Conservation (phyloP, 2,888 invertebrate genomes). For the Amblyjoppa fuscipennis region DNA sequence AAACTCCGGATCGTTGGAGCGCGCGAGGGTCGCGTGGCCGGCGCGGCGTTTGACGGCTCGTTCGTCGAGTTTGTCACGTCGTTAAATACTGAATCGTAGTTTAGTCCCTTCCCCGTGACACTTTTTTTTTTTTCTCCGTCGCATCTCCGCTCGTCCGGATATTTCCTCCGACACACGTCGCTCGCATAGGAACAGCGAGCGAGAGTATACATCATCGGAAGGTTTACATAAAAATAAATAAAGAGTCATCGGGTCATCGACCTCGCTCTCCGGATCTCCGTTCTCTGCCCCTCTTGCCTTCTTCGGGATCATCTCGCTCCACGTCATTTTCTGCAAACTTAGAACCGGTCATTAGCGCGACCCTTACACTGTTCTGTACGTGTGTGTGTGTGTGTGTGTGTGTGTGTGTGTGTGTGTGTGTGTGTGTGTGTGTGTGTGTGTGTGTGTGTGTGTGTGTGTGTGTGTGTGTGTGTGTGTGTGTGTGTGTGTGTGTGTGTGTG, state of each 20-base stretch:
- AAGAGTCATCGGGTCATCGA: conserved; percentile 46
- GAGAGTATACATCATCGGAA: conserved; percentile 25
- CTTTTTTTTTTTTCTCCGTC: conserved; percentile 2
- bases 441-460: background rate
- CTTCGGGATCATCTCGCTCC: conserved; percentile 45
- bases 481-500: background rate
- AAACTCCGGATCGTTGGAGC: conserved; percentile 57
- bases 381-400: background rate
- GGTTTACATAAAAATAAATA: conserved; percentile 32
- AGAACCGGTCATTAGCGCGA: conserved; percentile 80
- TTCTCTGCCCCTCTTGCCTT: background rate
- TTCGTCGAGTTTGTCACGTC: conserved; percentile 67
- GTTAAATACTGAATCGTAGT: conserved; percentile 63
- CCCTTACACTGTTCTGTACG: conserved; percentile 20
- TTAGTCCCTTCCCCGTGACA: conserved; percentile 12
- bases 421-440: background rate
- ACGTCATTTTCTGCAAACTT: conserved; percentile 77
- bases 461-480: background rate
- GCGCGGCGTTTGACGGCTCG: conserved; percentile 65
- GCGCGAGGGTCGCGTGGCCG: conserved; percentile 34
- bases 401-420: too few relatives aligned
- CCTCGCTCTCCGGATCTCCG: conserved; percentile 33
- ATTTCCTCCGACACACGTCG: conserved; percentile 54
- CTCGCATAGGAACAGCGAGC: conserved; percentile 40
- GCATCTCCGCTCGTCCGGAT: conserved; percentile 3